Base-by-base conservation (phyloP, 2,888 invertebrate species). In the Phlogophora meticulosa region DNA sequence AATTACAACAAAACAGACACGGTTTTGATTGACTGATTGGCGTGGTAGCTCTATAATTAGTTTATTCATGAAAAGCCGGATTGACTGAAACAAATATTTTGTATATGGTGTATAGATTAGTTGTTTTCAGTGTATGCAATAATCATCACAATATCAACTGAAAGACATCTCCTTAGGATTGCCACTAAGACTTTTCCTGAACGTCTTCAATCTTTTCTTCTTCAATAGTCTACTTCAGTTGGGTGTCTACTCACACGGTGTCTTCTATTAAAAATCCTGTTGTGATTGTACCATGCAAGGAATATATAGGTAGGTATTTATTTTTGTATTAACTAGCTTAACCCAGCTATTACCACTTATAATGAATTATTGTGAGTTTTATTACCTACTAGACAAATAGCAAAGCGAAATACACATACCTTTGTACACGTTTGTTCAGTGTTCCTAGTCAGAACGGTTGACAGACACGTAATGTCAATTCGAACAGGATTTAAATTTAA, bases 1-100 rank as follows among this genome's bases (percentile, higher is more conserved):
- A 51, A 15, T 51, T 13, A 13, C 2, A 62, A 72, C 62, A 34
- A 68, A 72, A 72, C 64, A 65, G n/a, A 66, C 28, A 38, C 17
- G 7, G 24, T 51, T 62, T 49, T 71, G 9, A 15, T 60, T 3
- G 28, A 49, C 71, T 34, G 24, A 51, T 40, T 57, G 24, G 20
- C 24, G 15, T 42, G 24, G n/a, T 43, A 17, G 22, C 7, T 11
- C 3, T 48, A 46, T 38, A 46, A 28, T 63, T 17, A 52, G 4
- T 32, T 45, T 43, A 9, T 17, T 28, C 2, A 17, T n/a, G 13
- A 55, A n/a, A 17, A 24, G 13, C 9, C 1, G 17, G 2, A 24
- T 40, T 17, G n/a, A n/a, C n/a, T n/a, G n/a, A n/a, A n/a, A n/a
- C n/a, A n/a, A n/a, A n/a, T n/a, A n/a, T n/a, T n/a, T n/a, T n/a